These are phyloP conservation scores for Crocallis elinguaria DNA, from an alignment of 2,888 invertebrate species.

Conservation along the genomic window DNA sequence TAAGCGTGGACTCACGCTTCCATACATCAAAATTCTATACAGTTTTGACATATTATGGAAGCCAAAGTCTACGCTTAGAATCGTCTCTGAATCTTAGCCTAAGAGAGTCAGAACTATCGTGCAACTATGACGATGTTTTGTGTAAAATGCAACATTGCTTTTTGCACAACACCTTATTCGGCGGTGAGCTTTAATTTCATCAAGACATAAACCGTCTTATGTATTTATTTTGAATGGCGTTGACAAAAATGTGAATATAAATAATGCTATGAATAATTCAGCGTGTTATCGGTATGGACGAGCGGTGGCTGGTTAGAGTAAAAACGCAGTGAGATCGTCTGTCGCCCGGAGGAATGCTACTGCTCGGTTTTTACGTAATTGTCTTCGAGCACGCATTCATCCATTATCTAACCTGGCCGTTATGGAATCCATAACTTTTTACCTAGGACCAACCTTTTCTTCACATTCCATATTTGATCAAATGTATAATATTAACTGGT, in stretches of 20 bases:
- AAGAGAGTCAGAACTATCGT: slow-evolving; percentile 47
- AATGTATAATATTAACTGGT: slow-evolving; percentile 34
- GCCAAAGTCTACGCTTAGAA: too few species aligned
- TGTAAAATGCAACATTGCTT: slow-evolving; percentile 62
- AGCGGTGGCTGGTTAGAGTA: slow-evolving; percentile 57
- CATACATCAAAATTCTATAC: too few species aligned
- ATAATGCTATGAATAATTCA: slow-evolving; percentile 83
- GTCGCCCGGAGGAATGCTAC: slow-evolving; percentile 74
- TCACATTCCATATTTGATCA: slow-evolving; percentile 41
- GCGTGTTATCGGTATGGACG: slow-evolving; percentile 82
- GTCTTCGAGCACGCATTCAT: slow-evolving; percentile 80
- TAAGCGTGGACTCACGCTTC: too few species aligned
- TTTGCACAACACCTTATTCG: slow-evolving; percentile 68
- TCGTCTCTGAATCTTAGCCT: slow-evolving; percentile 43
- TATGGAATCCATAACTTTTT: slow-evolving; percentile 44
- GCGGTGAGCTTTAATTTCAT: slow-evolving; percentile 81
- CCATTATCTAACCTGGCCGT: slow-evolving; percentile 71
- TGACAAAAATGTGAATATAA: slow-evolving; percentile 84
- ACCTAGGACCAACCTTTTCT: slow-evolving; percentile 38
- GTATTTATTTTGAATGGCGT: slow-evolving; percentile 82
- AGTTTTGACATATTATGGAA: too few species aligned
- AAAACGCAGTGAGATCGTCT: slow-evolving; percentile 65
- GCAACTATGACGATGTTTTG: slow-evolving; percentile 53
- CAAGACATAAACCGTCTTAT: slow-evolving; percentile 83
- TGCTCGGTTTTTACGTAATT: slow-evolving; percentile 81